Evolutionary conservation across 2,797 vertebrate species (phyloP), one percentile per base, ranked within the genome.

Genomic region (Coilia nasus): DNA sequence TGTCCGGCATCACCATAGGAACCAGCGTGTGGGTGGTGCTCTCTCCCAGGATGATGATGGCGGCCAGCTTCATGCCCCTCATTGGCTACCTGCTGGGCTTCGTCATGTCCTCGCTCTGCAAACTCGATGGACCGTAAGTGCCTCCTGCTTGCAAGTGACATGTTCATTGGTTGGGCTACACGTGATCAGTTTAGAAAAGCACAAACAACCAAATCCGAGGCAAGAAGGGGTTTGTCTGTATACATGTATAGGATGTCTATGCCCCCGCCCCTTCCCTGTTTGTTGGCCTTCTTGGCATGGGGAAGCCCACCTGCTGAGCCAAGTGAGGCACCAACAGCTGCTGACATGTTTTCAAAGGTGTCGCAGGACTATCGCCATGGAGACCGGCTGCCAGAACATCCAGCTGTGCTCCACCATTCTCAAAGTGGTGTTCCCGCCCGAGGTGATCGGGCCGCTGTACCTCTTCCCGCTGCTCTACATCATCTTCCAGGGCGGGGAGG

Each of bases 301-400:
- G n/a, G n/a, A n/a, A n/a, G n/a, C n/a, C n/a, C n/a, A n/a, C n/a
- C n/a, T n/a, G n/a, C n/a, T n/a, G n/a, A n/a, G n/a, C n/a, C 60
- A 14, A 59, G 11, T 47, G 35, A 46, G n/a, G 81, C 35, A 17
- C 31, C 78, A 25, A 21, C 19, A 19, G 17, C 57, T 59, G 60
- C 11, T 25, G n/a, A 23, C 12, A 67, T 67, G 15, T 83, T 44
- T 82, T 62, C 7, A n/a, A 78, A 97, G 96, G 86, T 95, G 95
- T 91, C 92, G 93, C 59, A 90, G 89, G 85, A 96, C 96, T 3
- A 92, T 97, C 85, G 94, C 95, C 90, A 94, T 97, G 92, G 96
- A 97, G 91, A 97, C 96, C 0, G 96, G 96, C 82, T 97, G 95
- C 93, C 97, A 97, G 91, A 98, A 98, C 3, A 47, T 93, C 78